Percentiles rank a stretch among this genome's conserved stretches.
Conservation (phyloP, 2,797 vertebrate genomes). For the Nasua narica region DNA sequence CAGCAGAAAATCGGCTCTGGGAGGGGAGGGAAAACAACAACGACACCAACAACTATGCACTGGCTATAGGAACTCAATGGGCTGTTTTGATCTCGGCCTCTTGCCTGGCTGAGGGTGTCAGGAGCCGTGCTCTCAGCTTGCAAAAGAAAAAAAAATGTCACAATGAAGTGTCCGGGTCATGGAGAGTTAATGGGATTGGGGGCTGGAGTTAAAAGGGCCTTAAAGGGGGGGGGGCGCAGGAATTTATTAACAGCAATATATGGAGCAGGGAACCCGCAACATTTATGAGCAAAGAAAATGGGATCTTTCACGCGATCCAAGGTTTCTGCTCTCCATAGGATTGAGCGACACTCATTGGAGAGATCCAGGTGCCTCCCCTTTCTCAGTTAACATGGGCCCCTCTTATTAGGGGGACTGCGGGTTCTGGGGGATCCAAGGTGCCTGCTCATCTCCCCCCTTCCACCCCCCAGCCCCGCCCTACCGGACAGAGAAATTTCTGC, state of each 20-base stretch:
- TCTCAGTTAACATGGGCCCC: not conserved
- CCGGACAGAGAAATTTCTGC: not conserved
- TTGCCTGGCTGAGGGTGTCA: constrained; percentile 73
- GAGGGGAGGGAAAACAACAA: constrained; percentile 22
- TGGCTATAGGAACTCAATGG: constrained; percentile 71
- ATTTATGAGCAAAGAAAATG: constrained; percentile 83
- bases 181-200: constrained; percentile 84
- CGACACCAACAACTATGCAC: not conserved
- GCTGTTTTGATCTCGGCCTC: constrained; percentile 76
- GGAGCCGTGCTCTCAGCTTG: constrained; percentile 55
- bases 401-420: not conserved
- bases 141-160: constrained; percentile 35
- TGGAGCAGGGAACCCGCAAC: constrained; percentile 78
- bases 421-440: accelerated
- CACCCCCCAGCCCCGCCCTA: too few relatives aligned
- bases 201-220: constrained; percentile 79
- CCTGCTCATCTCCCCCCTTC: not conserved
- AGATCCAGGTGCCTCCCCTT: not conserved
- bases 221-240: constrained; percentile 80
- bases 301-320: constrained; percentile 65
- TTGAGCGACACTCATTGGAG: not conserved
- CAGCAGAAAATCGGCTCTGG: constrained; percentile 71
- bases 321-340: not conserved
- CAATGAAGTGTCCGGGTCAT: constrained; percentile 83
- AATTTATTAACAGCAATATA: constrained; percentile 83